Evolutionary conservation across 35 echinoderm and acorn worm species (phyloP).

Genomic region (Heliocidaris erythrogramma): DNA sequence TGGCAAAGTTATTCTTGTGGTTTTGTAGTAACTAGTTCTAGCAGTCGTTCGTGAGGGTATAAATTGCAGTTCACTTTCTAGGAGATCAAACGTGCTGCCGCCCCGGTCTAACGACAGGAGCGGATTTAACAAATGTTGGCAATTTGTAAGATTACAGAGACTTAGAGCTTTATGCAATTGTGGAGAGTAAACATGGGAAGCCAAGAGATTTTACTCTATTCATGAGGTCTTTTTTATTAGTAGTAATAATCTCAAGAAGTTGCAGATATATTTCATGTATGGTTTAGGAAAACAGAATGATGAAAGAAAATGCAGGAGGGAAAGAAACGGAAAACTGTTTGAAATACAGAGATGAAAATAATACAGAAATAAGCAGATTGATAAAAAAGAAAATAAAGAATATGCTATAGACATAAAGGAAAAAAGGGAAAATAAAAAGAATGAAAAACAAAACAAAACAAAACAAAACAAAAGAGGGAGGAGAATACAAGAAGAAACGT

Average conservation of each 20-base stretch:
- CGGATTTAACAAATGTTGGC: not conserved
- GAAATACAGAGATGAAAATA: not conserved
- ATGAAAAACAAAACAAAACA: no score
- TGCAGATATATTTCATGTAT: not conserved
- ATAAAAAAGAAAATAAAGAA: not conserved
- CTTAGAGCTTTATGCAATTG: not conserved
- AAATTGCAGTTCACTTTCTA: not conserved
- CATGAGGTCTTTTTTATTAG: not conserved
- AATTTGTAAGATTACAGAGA: not conserved
- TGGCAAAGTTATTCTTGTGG: conserved; percentile 16
- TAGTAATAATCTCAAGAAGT: not conserved
- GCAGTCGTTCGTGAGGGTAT: not conserved
- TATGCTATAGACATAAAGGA: not conserved
- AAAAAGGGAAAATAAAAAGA: not conserved
- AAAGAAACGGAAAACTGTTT: not conserved
- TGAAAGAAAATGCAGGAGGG: not conserved
- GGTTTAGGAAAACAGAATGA: not conserved
- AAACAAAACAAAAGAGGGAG: not conserved
- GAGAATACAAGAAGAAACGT: not conserved
- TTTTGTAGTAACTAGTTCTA: not conserved
- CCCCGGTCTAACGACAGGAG: not conserved
- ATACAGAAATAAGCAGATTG: not conserved
- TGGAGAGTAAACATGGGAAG: not conserved
- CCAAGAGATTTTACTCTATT: not conserved
- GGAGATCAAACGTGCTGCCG: not conserved